These are phyloP conservation scores for Mylabris phalerata DNA, from an alignment of 1,140 invertebrate genomes.

Conservation along the genomic window DNA sequence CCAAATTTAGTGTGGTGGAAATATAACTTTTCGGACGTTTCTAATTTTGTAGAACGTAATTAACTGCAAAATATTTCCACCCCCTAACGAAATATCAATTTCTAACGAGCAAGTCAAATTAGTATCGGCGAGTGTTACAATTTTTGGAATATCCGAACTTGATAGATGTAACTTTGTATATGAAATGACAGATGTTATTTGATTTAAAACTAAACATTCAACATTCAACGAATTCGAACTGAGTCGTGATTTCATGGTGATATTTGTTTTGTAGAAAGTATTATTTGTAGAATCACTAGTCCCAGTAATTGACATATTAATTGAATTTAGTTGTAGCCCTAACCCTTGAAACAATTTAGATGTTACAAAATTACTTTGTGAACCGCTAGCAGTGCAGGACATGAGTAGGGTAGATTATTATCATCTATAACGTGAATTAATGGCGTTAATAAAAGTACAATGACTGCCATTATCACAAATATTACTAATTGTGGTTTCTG, in stretches of 20 bases:
- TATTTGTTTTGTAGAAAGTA: not conserved
- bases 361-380: not conserved
- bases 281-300: not conserved
- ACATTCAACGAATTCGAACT: not conserved
- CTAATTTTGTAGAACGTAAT: not conserved
- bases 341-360: not conserved
- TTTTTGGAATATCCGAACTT: not conserved
- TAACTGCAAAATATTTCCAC: constrained; percentile 1
- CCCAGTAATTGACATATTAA: not conserved
- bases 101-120: not conserved
- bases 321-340: not conserved
- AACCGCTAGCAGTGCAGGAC: not conserved
- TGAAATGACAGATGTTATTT: not conserved
- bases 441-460: not conserved
- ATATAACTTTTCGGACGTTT: not conserved
- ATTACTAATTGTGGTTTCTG: too few species aligned
- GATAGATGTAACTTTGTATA: not conserved
- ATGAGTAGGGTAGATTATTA: not conserved
- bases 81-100: constrained; percentile 3
- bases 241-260: not conserved
- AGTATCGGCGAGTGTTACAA: not conserved
- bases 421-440: not conserved
- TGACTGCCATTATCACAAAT: too few species aligned
- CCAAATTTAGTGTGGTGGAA: not conserved
- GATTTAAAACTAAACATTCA: not conserved